A percentile compares a stretch with the other conserved stretches of the same genome.
phyloP scores from a whole-genome alignment of 2,888 invertebrate genomes.

The Drosophila eohydei region DNA sequence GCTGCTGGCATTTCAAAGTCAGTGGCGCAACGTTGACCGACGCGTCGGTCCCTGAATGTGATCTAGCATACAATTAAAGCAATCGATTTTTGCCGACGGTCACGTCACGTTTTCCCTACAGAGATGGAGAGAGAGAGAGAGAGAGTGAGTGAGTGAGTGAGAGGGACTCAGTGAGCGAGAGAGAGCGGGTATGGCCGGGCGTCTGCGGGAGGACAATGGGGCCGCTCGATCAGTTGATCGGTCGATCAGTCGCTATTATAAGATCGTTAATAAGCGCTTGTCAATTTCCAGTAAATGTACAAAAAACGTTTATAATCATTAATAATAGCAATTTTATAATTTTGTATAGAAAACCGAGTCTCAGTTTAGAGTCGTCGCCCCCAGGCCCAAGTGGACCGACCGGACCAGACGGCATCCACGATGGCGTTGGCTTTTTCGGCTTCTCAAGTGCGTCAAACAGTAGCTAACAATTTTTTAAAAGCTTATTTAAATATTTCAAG shows the following conservation, averaged over 20 bases:
- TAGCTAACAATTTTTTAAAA: constrained; percentile 74
- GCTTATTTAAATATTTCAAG: constrained; percentile 68
- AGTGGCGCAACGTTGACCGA: constrained; percentile 28
- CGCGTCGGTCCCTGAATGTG: constrained; percentile 27
- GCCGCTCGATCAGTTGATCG: constrained; percentile 64
- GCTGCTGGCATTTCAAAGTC: constrained; percentile 63
- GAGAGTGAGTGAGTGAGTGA: background rate
- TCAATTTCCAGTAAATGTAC: constrained; percentile 77
- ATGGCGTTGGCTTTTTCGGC: constrained; percentile 20
- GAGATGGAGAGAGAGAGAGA: background rate
- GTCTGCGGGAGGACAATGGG: constrained; percentile 54
- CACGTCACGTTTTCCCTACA: constrained; percentile 63
- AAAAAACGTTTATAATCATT: constrained; percentile 80
- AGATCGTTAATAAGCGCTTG: constrained; percentile 82
- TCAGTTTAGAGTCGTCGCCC: constrained; percentile 27
- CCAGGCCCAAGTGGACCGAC: constrained; percentile 11
- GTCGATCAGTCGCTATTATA: constrained; percentile 74
- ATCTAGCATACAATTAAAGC: constrained; percentile 32
- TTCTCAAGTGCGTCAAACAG: constrained; percentile 75
- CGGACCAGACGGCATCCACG: constrained; percentile 6
- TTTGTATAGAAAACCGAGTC: constrained; percentile 62
- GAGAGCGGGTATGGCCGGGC: constrained; percentile 1
- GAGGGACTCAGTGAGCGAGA: background rate
- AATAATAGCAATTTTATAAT: constrained; percentile 81
- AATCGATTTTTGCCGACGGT: constrained; percentile 58